Evolutionary conservation across 2,888 invertebrate genomes (phyloP).

Genomic region (Pasiphila rectangulata): DNA sequence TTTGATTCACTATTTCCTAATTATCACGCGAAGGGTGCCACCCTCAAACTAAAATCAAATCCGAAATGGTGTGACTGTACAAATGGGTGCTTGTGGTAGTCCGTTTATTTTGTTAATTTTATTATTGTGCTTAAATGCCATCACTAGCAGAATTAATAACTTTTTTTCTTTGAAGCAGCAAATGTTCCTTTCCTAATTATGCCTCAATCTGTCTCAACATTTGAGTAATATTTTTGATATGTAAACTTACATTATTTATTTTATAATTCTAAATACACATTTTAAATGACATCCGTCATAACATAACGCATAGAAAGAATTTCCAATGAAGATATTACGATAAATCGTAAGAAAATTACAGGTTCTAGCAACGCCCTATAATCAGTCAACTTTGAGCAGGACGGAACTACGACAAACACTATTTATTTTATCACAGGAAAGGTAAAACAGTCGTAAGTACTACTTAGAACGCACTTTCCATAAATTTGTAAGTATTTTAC

Average conservation of each 20-base stretch:
- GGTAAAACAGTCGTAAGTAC: slow-evolving; percentile 1
- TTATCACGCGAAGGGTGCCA: slow-evolving; percentile 55
- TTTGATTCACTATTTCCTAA: slow-evolving; percentile 78
- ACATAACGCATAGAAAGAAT: slow-evolving; percentile 7
- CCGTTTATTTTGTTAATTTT: slow-evolving; percentile 29
- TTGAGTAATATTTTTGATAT: too few species aligned
- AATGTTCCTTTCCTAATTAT: too few species aligned
- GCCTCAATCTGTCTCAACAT: too few species aligned
- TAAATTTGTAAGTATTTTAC: background rate
- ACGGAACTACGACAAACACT: slow-evolving; percentile 8
- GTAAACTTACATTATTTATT: too few species aligned
- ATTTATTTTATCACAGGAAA: slow-evolving; percentile 3
- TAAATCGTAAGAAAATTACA: slow-evolving; percentile 18
- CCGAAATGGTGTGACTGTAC: slow-evolving; percentile 40
- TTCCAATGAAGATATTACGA: slow-evolving; percentile 12
- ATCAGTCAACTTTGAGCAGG: slow-evolving; percentile 12
- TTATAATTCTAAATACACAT: too few species aligned
- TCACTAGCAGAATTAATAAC: too few species aligned
- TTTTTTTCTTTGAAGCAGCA: too few species aligned
- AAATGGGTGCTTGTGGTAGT: slow-evolving; percentile 32
- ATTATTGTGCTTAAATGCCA: slow-evolving; percentile 6
- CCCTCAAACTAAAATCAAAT: slow-evolving; percentile 45
- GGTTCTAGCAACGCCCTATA: slow-evolving; percentile 9
- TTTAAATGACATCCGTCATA: background rate
- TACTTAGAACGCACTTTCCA: slow-evolving; percentile 2